Base-by-base conservation (phyloP, 2,888 invertebrate species). In the Cantharis flavilabris region DNA sequence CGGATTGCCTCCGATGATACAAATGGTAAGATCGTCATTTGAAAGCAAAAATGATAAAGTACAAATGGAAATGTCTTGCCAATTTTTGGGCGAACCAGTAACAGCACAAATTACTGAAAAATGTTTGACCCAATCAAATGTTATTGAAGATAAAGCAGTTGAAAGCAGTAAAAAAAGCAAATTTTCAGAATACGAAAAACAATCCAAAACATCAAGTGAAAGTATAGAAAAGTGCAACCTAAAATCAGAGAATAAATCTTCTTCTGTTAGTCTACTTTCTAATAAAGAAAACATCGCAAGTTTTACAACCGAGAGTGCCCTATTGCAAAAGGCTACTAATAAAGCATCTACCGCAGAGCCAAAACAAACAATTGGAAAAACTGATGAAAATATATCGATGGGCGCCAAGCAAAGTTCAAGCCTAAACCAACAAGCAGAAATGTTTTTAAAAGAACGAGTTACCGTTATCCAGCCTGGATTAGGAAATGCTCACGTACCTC, bases 401-500 rank as follows among this genome's bases (percentile, higher is more conserved):
- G 23, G 13, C 5, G 65, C 20, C 23, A 11, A 23, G 23, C 20
- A 20, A 67, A 26, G n/a, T 23, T n/a, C 65, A 23, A 67, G n/a
- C 7, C 7, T 49, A 49, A 49, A 49, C 49, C 49, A 49, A 49
- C 49, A 49, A 49, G 7, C n/a, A 7, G n/a, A 49, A 49, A 49
- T 49, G n/a, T 7, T n/a, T n/a, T 9, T 62, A 16, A 83, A 86
- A 81, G 84, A 85, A 80, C 85, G 85, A 9, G 78, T 86, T 26
- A 85, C 85, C 20, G 85, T 82, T 20, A 76, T 86, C 62, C 83
- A 86, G 81, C 83, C 84, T n/a, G 84, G 83, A 75, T 84, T 84
- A 79, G 80, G 78, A 74, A 84, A 73, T 77, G 88, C 81, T 89
- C 90, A 84, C 89, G 90, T 83, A 89, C 90, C 78, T 85, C 88